These are phyloP conservation scores for Neosalanx taihuensis DNA, from an alignment of 2,797 vertebrate genomes.

Conservation along the genomic window DNA sequence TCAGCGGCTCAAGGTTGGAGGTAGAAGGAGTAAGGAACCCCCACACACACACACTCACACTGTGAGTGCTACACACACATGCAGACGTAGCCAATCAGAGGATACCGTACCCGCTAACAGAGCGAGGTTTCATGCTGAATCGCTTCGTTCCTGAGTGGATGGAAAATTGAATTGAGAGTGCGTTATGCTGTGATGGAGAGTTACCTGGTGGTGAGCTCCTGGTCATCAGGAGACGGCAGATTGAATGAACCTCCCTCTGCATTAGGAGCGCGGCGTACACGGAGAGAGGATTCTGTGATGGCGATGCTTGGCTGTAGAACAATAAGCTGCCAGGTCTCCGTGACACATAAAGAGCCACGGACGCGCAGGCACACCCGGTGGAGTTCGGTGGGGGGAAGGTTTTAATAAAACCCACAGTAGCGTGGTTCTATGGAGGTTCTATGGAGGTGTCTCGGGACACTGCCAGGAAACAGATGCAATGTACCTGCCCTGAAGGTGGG, in stretches of 20 bases:
- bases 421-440: slow-evolving; percentile 63
- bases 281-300: slow-evolving; percentile 35
- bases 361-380: slow-evolving; percentile 15
- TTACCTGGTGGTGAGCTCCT: too few species aligned
- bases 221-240: not conserved
- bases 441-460: slow-evolving; percentile 62
- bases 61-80: too few species aligned
- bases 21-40: too few species aligned
- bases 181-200: too few species aligned
- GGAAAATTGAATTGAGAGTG: too few species aligned
- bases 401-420: slow-evolving; percentile 72
- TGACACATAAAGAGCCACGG: slow-evolving; percentile 37
- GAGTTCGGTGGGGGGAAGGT: slow-evolving; percentile 60
- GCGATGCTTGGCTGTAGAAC: slow-evolving; percentile 42
- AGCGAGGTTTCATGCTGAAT: too few species aligned
- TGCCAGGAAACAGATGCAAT: slow-evolving; percentile 70
- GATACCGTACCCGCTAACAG: too few species aligned
- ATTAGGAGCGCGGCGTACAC: slow-evolving; percentile 27
- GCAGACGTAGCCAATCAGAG: too few species aligned
- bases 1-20: not conserved
- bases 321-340: slow-evolving; percentile 41
- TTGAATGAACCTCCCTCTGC: not conserved
- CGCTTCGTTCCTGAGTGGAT: too few species aligned
- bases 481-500: slow-evolving; percentile 60
- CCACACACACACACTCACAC: too few species aligned